Base-by-base conservation (phyloP, 1,140 invertebrate species). In the Vollenhovia emeryi region DNA sequence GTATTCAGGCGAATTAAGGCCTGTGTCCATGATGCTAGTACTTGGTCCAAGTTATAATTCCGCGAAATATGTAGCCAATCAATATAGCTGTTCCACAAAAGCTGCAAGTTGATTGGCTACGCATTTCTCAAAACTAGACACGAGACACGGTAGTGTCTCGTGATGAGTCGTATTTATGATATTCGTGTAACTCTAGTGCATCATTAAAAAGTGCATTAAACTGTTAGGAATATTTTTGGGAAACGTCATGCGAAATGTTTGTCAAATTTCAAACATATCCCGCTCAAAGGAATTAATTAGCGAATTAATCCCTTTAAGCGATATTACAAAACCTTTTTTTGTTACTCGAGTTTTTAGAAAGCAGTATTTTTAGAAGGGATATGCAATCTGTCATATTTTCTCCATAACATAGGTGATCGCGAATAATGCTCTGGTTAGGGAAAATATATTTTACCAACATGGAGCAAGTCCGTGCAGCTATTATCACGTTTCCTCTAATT, bases 401-500 rank as follows among this genome's bases (percentile, higher is more conserved):
- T 3, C 3, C 30, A 36, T 75, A 21, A 18, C 13, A 13, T 30
- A 8, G 6, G 33, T 21, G 13, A 55, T 55, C 15, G 50, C 40
- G 33, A 85, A 57, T 86, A 80, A 79, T 68, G 59, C 27, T 9
- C 5, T 30, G 1, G 48, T 13, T 8, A 40, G 11, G 30, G 43
- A 52, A 43, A 59, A 57, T 21, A 66, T 73, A 75, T 88, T 76
- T 79, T 71, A 64, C n/a, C 33, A 33, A 57, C 52, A 48, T 66
- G 2, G 45, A 36, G 36, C 27, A 87, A 87, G 86, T 87, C 40
- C 79, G 48, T 24, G 24, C 30, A 57, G 48, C 64, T 57, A 64
- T 74, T 87, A 88, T 82, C 80, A 73, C 57, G 68, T 88, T 88
- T 87, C 24, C 36, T 27, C 1, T 87, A 85, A 88, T 87, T 88